Conservation (phyloP, 2,797 vertebrate species). For the Cirrhinus mrigala region DNA sequence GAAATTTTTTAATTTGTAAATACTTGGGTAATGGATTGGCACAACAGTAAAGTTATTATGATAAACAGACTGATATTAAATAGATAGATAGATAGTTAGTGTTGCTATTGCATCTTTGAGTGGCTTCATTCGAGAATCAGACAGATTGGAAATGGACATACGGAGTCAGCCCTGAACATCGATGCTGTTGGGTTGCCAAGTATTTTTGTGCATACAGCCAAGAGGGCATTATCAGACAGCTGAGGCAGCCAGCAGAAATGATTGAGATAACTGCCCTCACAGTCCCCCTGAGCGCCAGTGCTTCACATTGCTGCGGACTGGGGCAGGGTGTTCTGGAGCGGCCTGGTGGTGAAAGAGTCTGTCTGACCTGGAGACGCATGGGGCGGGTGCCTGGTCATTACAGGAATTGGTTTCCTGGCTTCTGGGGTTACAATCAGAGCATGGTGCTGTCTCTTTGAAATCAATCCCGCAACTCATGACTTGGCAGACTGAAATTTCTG, state of each 20-base stretch:
- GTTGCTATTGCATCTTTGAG: background rate
- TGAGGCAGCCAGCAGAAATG: slow-evolving; percentile 53
- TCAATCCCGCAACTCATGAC: slow-evolving; percentile 85
- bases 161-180: slow-evolving; percentile 71
- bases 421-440: slow-evolving; percentile 73
- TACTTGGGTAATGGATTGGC: background rate
- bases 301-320: slow-evolving; percentile 50
- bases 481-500: slow-evolving; percentile 80
- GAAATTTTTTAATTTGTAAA: background rate
- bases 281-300: slow-evolving; percentile 48
- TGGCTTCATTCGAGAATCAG: slow-evolving; percentile 43
- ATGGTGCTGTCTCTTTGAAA: slow-evolving; percentile 78
- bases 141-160: slow-evolving; percentile 49
- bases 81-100: background rate
- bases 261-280: slow-evolving; percentile 55
- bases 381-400: slow-evolving; percentile 74
- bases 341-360: slow-evolving; percentile 78
- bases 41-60: background rate
- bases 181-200: slow-evolving; percentile 60
- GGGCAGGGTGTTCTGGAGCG: slow-evolving; percentile 63
- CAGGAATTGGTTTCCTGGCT: slow-evolving; percentile 82
- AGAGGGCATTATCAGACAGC: slow-evolving; percentile 60
- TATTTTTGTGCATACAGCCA: slow-evolving; percentile 65
- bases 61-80: background rate
- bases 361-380: slow-evolving; percentile 78